These are phyloP conservation scores for Ectemnius cavifrons DNA, from an alignment of 2,888 invertebrate genomes.

Conservation along the genomic window DNA sequence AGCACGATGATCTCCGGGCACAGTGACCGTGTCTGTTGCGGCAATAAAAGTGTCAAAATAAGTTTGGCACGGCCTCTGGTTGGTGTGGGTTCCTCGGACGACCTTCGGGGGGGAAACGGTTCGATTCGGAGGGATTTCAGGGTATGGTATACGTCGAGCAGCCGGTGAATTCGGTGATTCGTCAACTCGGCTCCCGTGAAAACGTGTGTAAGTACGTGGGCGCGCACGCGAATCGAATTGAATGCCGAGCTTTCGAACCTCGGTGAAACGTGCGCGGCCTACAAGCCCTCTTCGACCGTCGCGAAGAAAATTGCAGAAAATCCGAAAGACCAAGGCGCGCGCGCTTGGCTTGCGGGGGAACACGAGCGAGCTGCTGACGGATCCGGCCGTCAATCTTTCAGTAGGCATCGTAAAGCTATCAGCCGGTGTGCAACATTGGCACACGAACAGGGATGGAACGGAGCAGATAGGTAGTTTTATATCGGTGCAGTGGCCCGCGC, in stretches of 20 bases:
- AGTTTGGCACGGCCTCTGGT: not conserved
- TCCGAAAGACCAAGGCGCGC: constrained; percentile 60
- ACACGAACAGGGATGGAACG: constrained; percentile 25
- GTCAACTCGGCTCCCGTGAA: constrained; percentile 12
- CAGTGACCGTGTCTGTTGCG: not conserved
- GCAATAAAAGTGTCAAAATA: constrained; percentile 3
- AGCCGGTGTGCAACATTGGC: constrained; percentile 55
- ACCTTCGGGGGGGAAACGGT: not conserved
- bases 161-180: not conserved
- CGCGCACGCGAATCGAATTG: constrained; percentile 64
- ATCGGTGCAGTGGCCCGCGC: constrained; percentile 14
- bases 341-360: constrained; percentile 25
- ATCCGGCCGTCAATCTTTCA: constrained; percentile 76
- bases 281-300: constrained; percentile 45
- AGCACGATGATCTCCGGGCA: no score
- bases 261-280: constrained; percentile 69
- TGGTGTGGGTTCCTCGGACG: not conserved
- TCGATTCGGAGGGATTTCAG: not conserved
- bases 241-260: constrained; percentile 63
- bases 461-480: constrained; percentile 31
- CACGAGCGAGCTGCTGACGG: constrained; percentile 69
- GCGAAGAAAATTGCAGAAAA: constrained; percentile 66
- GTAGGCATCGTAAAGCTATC: constrained; percentile 71
- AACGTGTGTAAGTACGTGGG: constrained; percentile 34
- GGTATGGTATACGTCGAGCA: not conserved